Base-by-base conservation (phyloP, 2,113 vertebrate species). In the Nothocercus julius region DNA sequence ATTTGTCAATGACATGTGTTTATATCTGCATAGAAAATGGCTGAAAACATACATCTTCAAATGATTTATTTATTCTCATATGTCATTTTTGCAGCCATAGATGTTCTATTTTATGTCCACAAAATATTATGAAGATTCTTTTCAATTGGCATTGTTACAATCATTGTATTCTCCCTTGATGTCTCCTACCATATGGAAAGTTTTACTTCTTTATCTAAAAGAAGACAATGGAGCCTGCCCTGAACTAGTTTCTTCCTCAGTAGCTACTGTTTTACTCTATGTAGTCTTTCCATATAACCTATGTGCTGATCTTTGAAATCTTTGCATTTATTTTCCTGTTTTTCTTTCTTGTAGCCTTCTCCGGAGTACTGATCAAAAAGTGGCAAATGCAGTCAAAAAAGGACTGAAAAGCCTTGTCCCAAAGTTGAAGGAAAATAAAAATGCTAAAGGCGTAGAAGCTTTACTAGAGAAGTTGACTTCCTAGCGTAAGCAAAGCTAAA, bases 381-480 rank as follows among this genome's bases (percentile, higher is more conserved):
- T 98, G 91, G 96, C 96, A 20, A 94, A 90, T 7, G 97, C 98
- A 92, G 97, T 99, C 86, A 99, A 98, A 97, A 95, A 77, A 36
- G 98, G 96, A 79, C 95, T 99, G 66, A 96, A 97, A 97, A 97
- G 97, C 79, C 97, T 99, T 62, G 82, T 98, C 54, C 97, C 98
- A 3, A 96, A 98, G 45, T 96, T 99, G 86, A 93, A 98, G 93
- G 97, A 92, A 94, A 95, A 94, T 86, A 97, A 97, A 94, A 97
- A 92, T 91, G 96, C 94, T 81, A 99, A 98, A 97, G 99, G 98
- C 89, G 91, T 98, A 22, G 98, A 99, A 87, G 98, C 97, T 54
- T 97, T 99, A 66, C 96, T 99, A 95, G 98, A 99, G 94, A 98
- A 98, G 49, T 97, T 99, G 88, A 97, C 95, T 73, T 97, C 98